A percentile compares a stretch with the other conserved stretches of the same genome.
Conservation (phyloP, 2,888 invertebrate genomes). For the Argyresthia goedartella region DNA sequence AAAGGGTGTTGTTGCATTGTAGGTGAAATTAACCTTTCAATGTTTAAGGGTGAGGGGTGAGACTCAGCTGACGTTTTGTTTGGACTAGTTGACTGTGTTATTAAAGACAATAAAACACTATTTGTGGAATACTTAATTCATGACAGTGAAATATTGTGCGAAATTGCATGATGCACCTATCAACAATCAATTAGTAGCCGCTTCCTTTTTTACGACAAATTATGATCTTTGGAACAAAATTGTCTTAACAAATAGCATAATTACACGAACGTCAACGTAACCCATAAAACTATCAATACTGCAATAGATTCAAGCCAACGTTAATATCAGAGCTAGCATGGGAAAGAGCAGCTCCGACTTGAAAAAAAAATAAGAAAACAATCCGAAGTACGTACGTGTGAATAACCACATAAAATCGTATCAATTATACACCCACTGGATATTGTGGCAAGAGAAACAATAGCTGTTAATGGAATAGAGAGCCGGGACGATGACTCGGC, state of each 20-base stretch:
- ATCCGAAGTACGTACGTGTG: constrained; percentile 30
- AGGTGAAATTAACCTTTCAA: constrained; percentile 41
- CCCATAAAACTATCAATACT: constrained; percentile 48
- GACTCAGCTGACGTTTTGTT: background rate
- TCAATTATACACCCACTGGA: constrained; percentile 43
- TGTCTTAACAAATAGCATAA: constrained; percentile 39
- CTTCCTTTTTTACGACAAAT: background rate
- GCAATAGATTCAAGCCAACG: constrained; percentile 45
- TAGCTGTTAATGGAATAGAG: constrained; percentile 22
- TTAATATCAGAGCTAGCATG: constrained; percentile 39
- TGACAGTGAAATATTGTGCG: background rate
- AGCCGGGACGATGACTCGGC: constrained; percentile 44
- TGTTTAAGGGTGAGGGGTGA: constrained; percentile 1
- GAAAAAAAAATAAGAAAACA: constrained; percentile 30
- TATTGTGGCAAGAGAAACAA: constrained; percentile 35
- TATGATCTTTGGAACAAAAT: constrained; percentile 12
- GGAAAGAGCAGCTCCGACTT: constrained; percentile 40
- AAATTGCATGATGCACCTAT: background rate
- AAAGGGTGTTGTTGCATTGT: constrained; percentile 54
- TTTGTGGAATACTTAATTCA: background rate
- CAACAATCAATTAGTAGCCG: background rate
- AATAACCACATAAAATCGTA: constrained; percentile 45
- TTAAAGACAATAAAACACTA: background rate
- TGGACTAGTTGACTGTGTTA: background rate
- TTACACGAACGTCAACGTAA: constrained; percentile 38